Percentiles rank a stretch among this genome's conserved stretches.
Conservation (phyloP, 2,797 vertebrate species). For the Meda fulgida region DNA sequence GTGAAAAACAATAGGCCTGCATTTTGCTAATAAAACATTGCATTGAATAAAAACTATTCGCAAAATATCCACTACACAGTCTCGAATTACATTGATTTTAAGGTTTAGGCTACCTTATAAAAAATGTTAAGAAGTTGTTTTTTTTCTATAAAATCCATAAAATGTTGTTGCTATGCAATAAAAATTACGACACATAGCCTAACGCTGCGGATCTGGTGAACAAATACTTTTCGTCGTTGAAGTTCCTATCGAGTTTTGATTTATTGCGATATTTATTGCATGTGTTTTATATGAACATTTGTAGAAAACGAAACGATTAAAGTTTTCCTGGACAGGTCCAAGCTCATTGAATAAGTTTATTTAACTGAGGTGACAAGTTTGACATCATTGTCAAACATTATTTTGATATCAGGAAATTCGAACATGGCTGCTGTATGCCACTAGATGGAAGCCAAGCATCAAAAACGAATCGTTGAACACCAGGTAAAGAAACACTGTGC, state of each 20-base stretch:
- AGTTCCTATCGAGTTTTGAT: too few relatives aligned
- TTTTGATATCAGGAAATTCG: not conserved
- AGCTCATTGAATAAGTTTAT: not conserved
- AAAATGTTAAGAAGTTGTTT: not conserved
- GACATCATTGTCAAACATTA: too few relatives aligned
- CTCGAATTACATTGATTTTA: not conserved
- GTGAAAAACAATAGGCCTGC: not conserved
- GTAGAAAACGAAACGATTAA: not conserved
- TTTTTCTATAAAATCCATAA: not conserved
- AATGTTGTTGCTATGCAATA: too few relatives aligned
- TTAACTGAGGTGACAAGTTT: not conserved
- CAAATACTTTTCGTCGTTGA: too few relatives aligned
- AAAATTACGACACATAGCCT: too few relatives aligned
- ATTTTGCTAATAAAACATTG: not conserved
- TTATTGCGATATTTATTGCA: too few relatives aligned
- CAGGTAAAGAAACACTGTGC: not conserved
- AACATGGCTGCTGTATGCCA: not conserved
- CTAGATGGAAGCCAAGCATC: slow-evolving; percentile 30
- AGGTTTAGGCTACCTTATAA: not conserved
- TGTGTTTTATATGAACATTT: not conserved
- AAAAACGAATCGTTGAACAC: not conserved
- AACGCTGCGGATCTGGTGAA: too few relatives aligned
- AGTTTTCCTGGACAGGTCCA: not conserved
- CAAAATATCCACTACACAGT: too few relatives aligned
- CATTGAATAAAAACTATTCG: too few relatives aligned